Base-by-base conservation (phyloP, 1,140 invertebrate species). In the Philotrypesis tridentata region DNA sequence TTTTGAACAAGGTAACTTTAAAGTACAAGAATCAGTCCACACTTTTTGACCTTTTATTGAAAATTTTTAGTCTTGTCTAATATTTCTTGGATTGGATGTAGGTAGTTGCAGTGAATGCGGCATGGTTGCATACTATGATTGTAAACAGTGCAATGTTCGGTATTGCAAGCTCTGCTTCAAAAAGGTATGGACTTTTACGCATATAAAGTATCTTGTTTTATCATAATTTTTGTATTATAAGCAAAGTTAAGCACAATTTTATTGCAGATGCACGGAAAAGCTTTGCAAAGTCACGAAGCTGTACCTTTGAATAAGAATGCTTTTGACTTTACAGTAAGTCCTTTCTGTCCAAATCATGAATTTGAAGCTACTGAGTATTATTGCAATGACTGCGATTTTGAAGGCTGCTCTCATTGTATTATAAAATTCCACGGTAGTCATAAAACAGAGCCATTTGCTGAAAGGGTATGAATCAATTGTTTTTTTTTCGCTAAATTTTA, bases 351-450 rank as follows among this genome's bases (percentile, higher is more conserved):
- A 25, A 79, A 80, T 71, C 85, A 87, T 85, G 72, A 33, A 9
- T 31, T 61, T 11, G 63, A 89, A 55, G 23, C 79, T 72, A 11
- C 85, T 21, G 86, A 88, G 23, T 91, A 91, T 84, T 88, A 84
- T 76, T 93, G 92, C 80, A 74, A 84, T 23, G 72, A 87, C 6
- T 92, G 92, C 82, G n/a, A 88, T 25, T 67, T 77, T 43, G 48
- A 84, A 8, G 77, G 79, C 3, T 93, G 92, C 76, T 85, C 87
- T 7, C 85, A 89, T 67, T 93, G 92, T 80, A 83, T 89, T 29
- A 27, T 93, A 25, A 40, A 85, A 1, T 76, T 27, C 0, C 92
- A 93, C 84, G 79, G 85, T 17, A 79, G 83, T 1, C 92, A 92
- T 79, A 60, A 80, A 12, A 77, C 85, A 17, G 1, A 82, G 0